Base-by-base conservation (phyloP, 2,888 invertebrate species). In the Melanargia galathea region DNA sequence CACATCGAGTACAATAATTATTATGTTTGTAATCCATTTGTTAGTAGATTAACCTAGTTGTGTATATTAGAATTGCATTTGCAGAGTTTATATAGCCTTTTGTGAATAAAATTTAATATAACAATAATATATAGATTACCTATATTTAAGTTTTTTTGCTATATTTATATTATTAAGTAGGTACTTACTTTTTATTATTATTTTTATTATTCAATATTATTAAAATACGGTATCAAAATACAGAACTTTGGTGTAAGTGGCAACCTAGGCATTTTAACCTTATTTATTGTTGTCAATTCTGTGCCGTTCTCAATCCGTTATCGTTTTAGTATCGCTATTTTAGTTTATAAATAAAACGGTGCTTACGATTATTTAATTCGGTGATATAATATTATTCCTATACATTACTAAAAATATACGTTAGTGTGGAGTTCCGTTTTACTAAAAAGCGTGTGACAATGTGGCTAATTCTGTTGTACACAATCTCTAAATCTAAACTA, bases 1-100 rank as follows among this genome's bases (percentile, higher is more conserved):
- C 35, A 43, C 7, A 16, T 7, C n/a, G 0, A 18, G 11, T 20
- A 8, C 4, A 11, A 7, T 1, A 43, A 2, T 16, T 43, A 18
- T 22, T 22, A 22, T 43, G 59, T 62, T 62, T 65, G 56, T 51
- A 49, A 57, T 54, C 62, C 62, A 60, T 65, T 65, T 62, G 62
- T 60, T 2, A 45, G 62, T 65, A 65, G 65, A 60, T 49, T 60
- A 56, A 57, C 45, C 45, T 57, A 57, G 57, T 22, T 46, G 22
- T 45, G 46, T 46, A 57, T 30, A 45, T 20, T 57, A 45, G 45
- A 57, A 33, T 43, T 57, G 57, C 57, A 57, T 46, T 43, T 45
- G 38, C 40, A 43, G 55, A 22, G 40, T 40, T 40, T 43, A 22
- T 22, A 33, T 57, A 45, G 57, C 18, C 33, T 26, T 57, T 57